Base-by-base conservation (phyloP, 2,888 invertebrate genomes). In the Mimumesa dahlbomi region DNA sequence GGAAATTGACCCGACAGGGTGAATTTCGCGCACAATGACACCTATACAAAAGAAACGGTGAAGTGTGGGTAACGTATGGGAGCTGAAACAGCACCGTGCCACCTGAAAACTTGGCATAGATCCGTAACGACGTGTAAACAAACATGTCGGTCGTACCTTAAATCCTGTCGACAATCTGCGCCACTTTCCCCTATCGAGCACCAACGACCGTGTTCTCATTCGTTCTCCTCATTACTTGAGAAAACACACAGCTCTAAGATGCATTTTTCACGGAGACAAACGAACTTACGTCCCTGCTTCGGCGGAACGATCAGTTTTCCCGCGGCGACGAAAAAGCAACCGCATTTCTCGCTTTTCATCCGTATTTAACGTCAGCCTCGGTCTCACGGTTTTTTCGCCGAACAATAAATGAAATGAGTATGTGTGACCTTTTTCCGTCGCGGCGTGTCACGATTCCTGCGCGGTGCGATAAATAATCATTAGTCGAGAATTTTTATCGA, bases 231-330 rank as follows among this genome's bases (percentile, higher is more conserved):
- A 68, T 67, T 66, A 68, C 62, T 54, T 18, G 64, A 46, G 63
- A 52, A 64, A 77, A 75, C 61, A 52, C 65, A 34, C 54, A 45
- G 43, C 25, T 40, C 45, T 14, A 29, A 40, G 52, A 54, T 16
- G 56, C 74, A 71, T 56, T 74, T 75, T 65, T 68, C 75, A 68
- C 57, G 11, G 50, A 52, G 54, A 64, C 65, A 56, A 75, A 76
- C 68, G 57, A 62, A 71, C 59, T 61, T 50, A 36, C 46, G 40
- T 36, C 46, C 25, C 19, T 43, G 25, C 58, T 29, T 21, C 38
- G 34, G 54, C 42, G 48, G 63, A 73, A 67, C 14, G 65, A 69
- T 68, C 58, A 58, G 29, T 67, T 62, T 61, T 64, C 38, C 40
- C 29, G 31, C 22, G 22, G 21, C 50, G 31, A 34, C 38, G 53